phyloP scores from a whole-genome alignment of 2,888 invertebrate genomes.

The Drosophila putrida region DNA sequence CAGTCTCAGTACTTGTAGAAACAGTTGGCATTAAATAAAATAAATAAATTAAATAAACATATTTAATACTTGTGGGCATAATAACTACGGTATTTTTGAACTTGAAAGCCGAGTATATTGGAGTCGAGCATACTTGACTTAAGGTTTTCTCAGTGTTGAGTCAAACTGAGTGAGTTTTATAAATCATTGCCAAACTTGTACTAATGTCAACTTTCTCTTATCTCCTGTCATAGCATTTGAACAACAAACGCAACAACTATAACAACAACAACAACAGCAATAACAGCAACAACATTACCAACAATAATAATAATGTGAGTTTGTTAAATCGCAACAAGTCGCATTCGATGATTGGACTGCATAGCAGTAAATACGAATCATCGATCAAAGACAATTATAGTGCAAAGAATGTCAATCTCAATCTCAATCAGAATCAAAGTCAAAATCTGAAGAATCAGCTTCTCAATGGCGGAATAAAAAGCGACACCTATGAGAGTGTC shows the following conservation, averaged over 20 bases:
- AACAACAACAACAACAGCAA: conserved; percentile 39
- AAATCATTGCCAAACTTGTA: conserved; percentile 7
- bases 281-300: conserved; percentile 22
- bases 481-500: conserved; percentile 85
- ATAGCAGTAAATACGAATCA: conserved; percentile 82
- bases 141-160: not conserved
- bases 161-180: not conserved
- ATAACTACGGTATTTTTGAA: too few relatives aligned
- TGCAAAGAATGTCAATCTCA: conserved; percentile 81
- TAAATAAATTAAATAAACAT: too few relatives aligned
- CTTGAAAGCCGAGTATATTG: not conserved
- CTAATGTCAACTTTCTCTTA: conserved; percentile 14
- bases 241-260: conserved; percentile 81
- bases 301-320: conserved; percentile 51
- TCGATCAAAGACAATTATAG: conserved; percentile 79
- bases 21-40: too few relatives aligned
- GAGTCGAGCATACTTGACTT: not conserved
- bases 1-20: too few relatives aligned
- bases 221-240: conserved; percentile 74
- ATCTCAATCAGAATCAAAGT: conserved; percentile 17
- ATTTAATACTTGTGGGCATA: too few relatives aligned
- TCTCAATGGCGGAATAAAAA: conserved; percentile 82
- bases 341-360: conserved; percentile 83
- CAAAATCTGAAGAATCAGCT: conserved; percentile 79
- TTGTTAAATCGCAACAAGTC: conserved; percentile 84